Base-by-base conservation (phyloP, 2,888 invertebrate species). In the Kryphioiulus occultus region DNA sequence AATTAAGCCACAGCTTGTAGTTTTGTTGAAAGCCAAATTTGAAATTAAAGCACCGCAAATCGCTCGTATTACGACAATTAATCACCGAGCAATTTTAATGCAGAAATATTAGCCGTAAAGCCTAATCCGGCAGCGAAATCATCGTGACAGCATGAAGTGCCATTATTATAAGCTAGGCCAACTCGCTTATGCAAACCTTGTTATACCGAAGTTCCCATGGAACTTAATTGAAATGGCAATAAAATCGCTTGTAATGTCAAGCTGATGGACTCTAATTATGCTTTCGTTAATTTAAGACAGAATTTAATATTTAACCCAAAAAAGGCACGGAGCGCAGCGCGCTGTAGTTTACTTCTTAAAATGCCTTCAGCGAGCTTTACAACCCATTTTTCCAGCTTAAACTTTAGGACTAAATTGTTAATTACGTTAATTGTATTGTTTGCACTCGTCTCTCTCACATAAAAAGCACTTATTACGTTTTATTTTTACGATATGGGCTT, bases 231-330 rank as follows among this genome's bases (percentile, higher is more conserved):
- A 78, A 78, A 78, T 32, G 78, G 78, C 78, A 78, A 78, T 78
- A 78, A 78, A 32, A 78, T 78, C 26, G 78, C 78, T 30, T 9
- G 30, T 78, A 30, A 78, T 78, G 78, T 78, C 78, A 78, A 78
- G 78, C 78, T 78, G 78, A 78, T 78, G 78, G 78, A 78, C 78
- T 78, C 78, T 78, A 78, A 78, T 78, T 30, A 30, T 26, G 30
- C 78, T 78, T 78, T 78, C 30, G 78, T 78, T 78, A 78, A 78
- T 78, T 78, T 78, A 78, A 30, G 78, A 78, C 78, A 15, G 78
- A 26, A 30, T 78, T 78, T 78, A 78, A 78, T 78, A 78, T 78
- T 78, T 78, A 78, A 78, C 78, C 78, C 78, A 78, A 78, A 78
- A 78, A 78, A 30, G 15, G 78, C 7, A 44, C 12, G 53, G 12